Evolutionary conservation across 2,888 invertebrate species (phyloP).

Genomic region (Leptinotarsa haldemani): DNA sequence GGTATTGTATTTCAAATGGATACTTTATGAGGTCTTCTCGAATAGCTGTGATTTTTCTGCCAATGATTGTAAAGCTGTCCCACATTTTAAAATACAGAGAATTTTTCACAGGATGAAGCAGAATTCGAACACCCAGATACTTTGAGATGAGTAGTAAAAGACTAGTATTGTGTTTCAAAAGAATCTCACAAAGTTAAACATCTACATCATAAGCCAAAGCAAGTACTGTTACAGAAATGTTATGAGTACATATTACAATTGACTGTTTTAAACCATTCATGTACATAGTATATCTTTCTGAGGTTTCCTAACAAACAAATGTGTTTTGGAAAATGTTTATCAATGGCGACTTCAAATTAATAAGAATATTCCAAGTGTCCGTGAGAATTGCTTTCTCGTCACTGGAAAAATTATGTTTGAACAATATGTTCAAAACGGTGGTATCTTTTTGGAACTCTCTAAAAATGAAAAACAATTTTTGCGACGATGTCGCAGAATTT

Average conservation of each 20-base stretch:
- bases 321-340: slow-evolving; percentile 21
- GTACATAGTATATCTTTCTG: slow-evolving; percentile 43
- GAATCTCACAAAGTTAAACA: slow-evolving; percentile 44
- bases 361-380: not conserved
- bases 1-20: not conserved
- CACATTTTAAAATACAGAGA: not conserved
- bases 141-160: not conserved
- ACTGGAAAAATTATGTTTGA: not conserved
- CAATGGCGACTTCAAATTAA: not conserved
- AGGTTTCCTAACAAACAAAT: slow-evolving; percentile 12
- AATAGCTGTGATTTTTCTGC: not conserved
- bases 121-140: not conserved
- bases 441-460: too few relatives aligned
- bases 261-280: slow-evolving; percentile 48
- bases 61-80: not conserved
- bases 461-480: too few relatives aligned
- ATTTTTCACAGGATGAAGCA: not conserved
- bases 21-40: not conserved
- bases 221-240: slow-evolving; percentile 39
- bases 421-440: not conserved
- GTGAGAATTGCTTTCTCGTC: not conserved
- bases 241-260: slow-evolving; percentile 31
- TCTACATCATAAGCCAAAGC: slow-evolving; percentile 13
- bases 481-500: not conserved
- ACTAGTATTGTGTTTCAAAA: slow-evolving; percentile 3